Evolutionary conservation across 2,888 invertebrate genomes (phyloP), one percentile per base, ranked within the genome.

Genomic region (Mayetiola destructor): DNA sequence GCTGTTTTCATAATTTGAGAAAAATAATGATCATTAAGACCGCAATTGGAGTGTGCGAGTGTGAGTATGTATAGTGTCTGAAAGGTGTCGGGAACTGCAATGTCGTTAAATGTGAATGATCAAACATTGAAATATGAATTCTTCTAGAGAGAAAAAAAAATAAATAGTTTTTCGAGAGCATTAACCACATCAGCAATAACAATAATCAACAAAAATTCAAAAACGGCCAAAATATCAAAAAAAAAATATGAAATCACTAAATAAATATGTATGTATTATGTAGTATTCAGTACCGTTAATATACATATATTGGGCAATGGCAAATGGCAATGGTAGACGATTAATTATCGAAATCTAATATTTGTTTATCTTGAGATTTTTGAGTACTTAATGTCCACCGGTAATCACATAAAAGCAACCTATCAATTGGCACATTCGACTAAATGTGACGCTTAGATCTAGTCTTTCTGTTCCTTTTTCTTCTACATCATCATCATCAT

Each of bases 281-380:
- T n/a, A n/a, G n/a, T n/a, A n/a, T n/a, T n/a, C n/a, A 48, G 42
- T 36, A 8, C 5, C 39, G 3, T 2, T n/a, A 48, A 10, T 27
- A 10, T n/a, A 27, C 48, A 37, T 16, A 37, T 37, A 12, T n/a
- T 37, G 37, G 37, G 12, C n/a, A 37, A 37, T 37, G 37, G 4
- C n/a, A 12, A 27, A n/a, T n/a, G n/a, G 48, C 48, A 23, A 48
- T 48, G 27, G 27, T 23, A 48, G 48, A 48, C 48, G 48, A 48
- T 48, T 48, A 48, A 48, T 48, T 48, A 48, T 48, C 48, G 27
- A 48, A 48, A 48, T 48, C 23, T 48, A 27, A 48, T 48, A 48
- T 48, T 48, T 48, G 27, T 48, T 48, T 48, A n/a, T n/a, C n/a
- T n/a, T n/a, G n/a, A n/a, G n/a, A n/a, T n/a, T n/a, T n/a, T n/a